phyloP scores from a whole-genome alignment of 2,888 invertebrate genomes.

The Trachelus stipa region DNA sequence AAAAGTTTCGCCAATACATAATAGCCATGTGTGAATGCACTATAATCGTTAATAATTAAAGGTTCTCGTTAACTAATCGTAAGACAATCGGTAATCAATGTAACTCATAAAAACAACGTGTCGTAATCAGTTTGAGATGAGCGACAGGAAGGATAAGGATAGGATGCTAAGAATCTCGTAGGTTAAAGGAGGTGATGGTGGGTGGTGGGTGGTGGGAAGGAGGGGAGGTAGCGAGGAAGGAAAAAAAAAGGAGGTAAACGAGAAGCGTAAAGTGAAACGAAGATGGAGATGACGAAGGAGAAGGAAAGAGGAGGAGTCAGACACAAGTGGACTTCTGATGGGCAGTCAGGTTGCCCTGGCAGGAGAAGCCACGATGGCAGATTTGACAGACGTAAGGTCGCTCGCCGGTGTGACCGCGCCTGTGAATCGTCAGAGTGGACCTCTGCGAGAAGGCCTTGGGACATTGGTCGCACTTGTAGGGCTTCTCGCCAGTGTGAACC shows the following conservation, averaged over 20 bases:
- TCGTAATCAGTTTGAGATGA: too few species aligned
- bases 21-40: constrained; percentile 10
- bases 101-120: constrained; percentile 7
- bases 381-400: constrained; percentile 66
- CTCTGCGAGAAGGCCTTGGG: constrained; percentile 69
- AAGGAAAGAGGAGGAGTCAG: constrained; percentile 31
- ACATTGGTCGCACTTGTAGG: constrained; percentile 68
- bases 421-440: constrained; percentile 69
- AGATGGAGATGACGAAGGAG: too few species aligned
- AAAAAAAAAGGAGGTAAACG: too few species aligned
- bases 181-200: too few species aligned
- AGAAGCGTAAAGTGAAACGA: too few species aligned
- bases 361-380: constrained; percentile 66
- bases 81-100: constrained; percentile 2
- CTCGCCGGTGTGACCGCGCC: constrained; percentile 67
- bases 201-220: too few species aligned
- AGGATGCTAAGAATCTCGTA: too few species aligned
- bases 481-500: constrained; percentile 68
- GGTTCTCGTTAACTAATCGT: neutral
- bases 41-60: constrained; percentile 17
- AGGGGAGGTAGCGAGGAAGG: too few species aligned
- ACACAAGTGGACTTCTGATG: constrained; percentile 64
- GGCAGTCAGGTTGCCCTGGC: constrained; percentile 65
- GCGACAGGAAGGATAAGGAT: too few species aligned
- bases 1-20: constrained; percentile 29